Percentiles rank a stretch among this genome's conserved stretches.
phyloP scores from a whole-genome alignment of 2,797 vertebrate species.

The Eospalax fontanierii region DNA sequence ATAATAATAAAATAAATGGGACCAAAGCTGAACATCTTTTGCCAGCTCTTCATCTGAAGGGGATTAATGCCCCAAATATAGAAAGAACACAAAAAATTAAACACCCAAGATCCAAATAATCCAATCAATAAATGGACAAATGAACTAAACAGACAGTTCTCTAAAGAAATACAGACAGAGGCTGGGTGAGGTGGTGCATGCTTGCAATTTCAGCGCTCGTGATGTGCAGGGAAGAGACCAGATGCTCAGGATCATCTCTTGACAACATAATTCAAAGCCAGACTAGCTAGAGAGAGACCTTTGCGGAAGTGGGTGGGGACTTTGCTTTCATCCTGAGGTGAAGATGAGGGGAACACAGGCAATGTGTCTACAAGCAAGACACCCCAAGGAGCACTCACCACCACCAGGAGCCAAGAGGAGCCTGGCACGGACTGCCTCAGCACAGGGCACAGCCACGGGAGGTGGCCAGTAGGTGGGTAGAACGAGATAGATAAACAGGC shows the following conservation, averaged over 20 bases:
- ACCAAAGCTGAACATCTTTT: not conserved
- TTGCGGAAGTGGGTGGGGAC: no score
- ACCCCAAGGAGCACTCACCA: no score
- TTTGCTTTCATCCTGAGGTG: no score
- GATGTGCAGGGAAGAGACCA: not conserved
- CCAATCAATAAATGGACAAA: not conserved
- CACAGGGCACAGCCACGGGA: no score
- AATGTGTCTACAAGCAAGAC: no score
- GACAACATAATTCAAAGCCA: no score
- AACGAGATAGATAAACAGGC: not conserved
- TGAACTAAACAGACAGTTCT: not conserved
- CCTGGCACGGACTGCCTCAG: no score
- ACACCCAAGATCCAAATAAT: not conserved
- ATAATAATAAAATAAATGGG: no score
- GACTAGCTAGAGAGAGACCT: no score
- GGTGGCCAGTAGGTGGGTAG: not conserved
- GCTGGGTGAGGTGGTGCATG: not conserved
- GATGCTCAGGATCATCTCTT: no score
- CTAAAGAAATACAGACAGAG: not conserved
- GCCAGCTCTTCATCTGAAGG: not conserved
- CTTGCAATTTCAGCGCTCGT: not conserved
- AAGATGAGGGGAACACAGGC: no score
- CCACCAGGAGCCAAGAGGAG: no score
- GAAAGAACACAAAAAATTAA: not conserved
- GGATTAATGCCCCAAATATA: not conserved